These are phyloP conservation scores for Propithecus deckenii DNA, from an alignment of 2,797 vertebrate species.

Conservation along the genomic window DNA sequence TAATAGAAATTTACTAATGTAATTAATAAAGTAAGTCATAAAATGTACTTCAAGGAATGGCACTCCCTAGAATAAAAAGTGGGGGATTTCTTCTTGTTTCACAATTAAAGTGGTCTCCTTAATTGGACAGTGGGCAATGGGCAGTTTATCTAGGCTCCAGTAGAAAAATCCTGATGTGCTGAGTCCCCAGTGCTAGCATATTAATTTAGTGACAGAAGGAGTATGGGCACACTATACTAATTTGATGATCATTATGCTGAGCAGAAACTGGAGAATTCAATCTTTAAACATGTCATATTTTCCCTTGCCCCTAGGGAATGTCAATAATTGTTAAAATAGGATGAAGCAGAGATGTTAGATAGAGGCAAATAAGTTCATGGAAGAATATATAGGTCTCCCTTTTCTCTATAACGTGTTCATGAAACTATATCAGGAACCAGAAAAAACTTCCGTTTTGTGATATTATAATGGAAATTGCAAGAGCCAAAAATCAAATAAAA, in stretches of 20 bases:
- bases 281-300: constrained; percentile 36
- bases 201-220: constrained; percentile 1
- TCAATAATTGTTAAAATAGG: not conserved
- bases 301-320: not conserved
- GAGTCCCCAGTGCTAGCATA: not conserved
- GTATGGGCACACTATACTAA: not conserved
- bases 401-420: not conserved
- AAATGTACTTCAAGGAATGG: not conserved
- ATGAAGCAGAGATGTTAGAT: not conserved
- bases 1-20: not conserved
- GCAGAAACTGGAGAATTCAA: constrained; percentile 32
- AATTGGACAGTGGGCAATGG: not conserved
- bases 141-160: not conserved
- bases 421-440: constrained; percentile 23
- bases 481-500: constrained; percentile 20
- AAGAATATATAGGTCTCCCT: constrained; percentile 1
- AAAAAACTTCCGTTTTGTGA: not conserved
- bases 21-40: not conserved
- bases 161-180: constrained; percentile 19
- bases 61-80: not conserved
- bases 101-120: not conserved
- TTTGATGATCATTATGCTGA: constrained; percentile 39
- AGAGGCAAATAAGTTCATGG: constrained; percentile 8
- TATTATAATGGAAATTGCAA: not conserved
- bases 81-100: not conserved